Evolutionary conservation across 2,888 invertebrate genomes (phyloP).

Genomic region (Pyrrhosoma nymphula): DNA sequence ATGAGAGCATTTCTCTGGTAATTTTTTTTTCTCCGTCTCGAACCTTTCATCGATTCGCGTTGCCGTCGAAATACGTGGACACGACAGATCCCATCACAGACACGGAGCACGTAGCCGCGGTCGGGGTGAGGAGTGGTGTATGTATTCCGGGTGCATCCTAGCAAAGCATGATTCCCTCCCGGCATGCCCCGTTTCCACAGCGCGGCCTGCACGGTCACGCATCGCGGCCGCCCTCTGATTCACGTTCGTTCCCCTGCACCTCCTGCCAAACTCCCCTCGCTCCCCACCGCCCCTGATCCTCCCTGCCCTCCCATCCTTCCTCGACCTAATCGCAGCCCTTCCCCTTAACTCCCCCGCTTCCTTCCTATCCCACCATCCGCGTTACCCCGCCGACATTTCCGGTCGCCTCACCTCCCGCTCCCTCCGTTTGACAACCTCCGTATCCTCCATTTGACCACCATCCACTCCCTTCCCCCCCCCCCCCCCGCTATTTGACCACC

Average conservation of each 20-base stretch:
- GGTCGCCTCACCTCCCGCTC: background rate
- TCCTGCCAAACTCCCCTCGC: too few species aligned
- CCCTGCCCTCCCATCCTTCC: background rate
- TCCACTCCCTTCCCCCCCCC: background rate
- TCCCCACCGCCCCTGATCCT: background rate
- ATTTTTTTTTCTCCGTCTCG: background rate
- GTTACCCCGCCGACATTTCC: slow-evolving; percentile 21
- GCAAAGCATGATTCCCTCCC: background rate
- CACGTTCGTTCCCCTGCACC: background rate
- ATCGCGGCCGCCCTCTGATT: slow-evolving; percentile 1
- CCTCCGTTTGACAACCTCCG: background rate
- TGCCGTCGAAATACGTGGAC: background rate
- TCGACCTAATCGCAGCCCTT: background rate
- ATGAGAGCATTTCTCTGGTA: too few species aligned
- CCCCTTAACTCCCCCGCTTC: background rate
- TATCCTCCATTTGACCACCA: background rate
- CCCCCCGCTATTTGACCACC: slow-evolving; percentile 10
- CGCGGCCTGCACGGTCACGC: background rate
- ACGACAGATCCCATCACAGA: background rate
- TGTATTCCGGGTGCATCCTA: background rate
- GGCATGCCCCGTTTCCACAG: background rate
- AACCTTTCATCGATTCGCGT: background rate
- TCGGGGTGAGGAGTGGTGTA: background rate
- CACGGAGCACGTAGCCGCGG: background rate
- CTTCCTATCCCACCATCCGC: background rate